Conservation (phyloP, 2,113 vertebrate genomes). For the Sander lucioperca region DNA sequence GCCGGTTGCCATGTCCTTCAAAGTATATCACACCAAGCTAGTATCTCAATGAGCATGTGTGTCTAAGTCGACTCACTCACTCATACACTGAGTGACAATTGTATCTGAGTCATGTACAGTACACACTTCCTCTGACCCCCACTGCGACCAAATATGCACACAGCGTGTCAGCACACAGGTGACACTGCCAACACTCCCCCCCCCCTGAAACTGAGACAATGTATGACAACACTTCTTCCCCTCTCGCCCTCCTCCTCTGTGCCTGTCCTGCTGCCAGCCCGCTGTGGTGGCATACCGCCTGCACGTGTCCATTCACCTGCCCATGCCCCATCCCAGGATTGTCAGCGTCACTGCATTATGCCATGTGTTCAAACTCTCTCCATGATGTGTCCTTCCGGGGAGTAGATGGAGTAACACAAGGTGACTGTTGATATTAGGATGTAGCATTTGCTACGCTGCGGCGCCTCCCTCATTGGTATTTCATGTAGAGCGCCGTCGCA, state of each 20-base stretch:
- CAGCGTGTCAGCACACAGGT: slow-evolving; percentile 59
- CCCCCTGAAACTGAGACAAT: slow-evolving; percentile 27
- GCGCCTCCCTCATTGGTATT: slow-evolving; percentile 80
- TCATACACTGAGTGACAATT: slow-evolving; percentile 44
- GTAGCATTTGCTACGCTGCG: slow-evolving; percentile 74
- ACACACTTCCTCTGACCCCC: slow-evolving; percentile 35
- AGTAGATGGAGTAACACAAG: slow-evolving; percentile 71
- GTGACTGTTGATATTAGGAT: slow-evolving; percentile 84
- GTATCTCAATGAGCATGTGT: slow-evolving; percentile 9
- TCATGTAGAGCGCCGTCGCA: slow-evolving; percentile 77
- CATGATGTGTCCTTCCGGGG: slow-evolving; percentile 70
- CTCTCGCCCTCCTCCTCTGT: neutral
- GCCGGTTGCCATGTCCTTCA: neutral
- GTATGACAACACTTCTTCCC: slow-evolving; percentile 43
- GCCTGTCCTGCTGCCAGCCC: neutral
- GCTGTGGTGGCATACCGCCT: slow-evolving; percentile 22
- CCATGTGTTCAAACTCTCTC: slow-evolving; percentile 44
- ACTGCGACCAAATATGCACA: slow-evolving; percentile 60
- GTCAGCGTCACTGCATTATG: slow-evolving; percentile 41
- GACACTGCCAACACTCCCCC: slow-evolving; percentile 39
- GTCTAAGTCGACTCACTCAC: slow-evolving; percentile 29
- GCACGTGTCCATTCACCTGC: slow-evolving; percentile 47
- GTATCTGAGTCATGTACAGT: slow-evolving; percentile 47
- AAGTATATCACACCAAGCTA: slow-evolving; percentile 4
- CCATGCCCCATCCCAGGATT: neutral